phyloP scores from a whole-genome alignment of 2,113 vertebrate species.

The Ellobius talpinus region DNA sequence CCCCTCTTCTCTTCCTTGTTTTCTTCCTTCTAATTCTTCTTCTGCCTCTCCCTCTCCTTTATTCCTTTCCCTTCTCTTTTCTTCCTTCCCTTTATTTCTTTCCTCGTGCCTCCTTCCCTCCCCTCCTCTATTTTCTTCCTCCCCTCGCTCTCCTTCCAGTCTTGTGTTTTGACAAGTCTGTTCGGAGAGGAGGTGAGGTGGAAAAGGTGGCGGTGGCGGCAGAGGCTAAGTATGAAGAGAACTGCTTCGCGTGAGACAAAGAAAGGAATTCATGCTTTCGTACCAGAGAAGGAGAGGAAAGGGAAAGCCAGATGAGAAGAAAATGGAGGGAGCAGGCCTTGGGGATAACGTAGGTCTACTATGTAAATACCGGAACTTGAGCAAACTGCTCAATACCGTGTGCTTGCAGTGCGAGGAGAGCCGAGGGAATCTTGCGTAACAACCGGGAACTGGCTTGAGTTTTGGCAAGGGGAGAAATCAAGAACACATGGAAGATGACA shows the following conservation, averaged over 20 bases:
- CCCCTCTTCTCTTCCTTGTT: background rate
- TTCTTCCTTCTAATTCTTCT: too few species aligned
- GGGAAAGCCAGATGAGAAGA: background rate
- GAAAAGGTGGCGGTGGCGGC: background rate
- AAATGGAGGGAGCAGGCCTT: background rate
- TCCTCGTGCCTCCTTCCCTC: background rate
- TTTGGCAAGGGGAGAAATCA: conserved; percentile 65
- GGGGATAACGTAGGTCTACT: background rate
- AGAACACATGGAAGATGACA: conserved; percentile 65
- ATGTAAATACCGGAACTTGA: background rate
- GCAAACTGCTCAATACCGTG: background rate
- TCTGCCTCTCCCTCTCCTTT: background rate
- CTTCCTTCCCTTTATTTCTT: background rate
- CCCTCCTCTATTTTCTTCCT: background rate
- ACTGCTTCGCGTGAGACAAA: background rate
- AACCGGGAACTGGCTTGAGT: conserved; percentile 49
- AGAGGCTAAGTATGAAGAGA: background rate
- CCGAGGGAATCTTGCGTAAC: conserved; percentile 4
- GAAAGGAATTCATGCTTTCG: conserved; percentile 42
- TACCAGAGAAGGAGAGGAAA: background rate
- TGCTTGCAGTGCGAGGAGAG: background rate
- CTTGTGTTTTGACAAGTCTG: conserved; percentile 5
- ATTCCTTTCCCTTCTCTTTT: background rate
- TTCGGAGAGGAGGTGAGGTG: conserved; percentile 9
- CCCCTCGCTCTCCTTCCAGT: background rate